These are phyloP conservation scores for Rugalucina vietnamica DNA, from an alignment of 2,888 invertebrate genomes.

Conservation along the genomic window DNA sequence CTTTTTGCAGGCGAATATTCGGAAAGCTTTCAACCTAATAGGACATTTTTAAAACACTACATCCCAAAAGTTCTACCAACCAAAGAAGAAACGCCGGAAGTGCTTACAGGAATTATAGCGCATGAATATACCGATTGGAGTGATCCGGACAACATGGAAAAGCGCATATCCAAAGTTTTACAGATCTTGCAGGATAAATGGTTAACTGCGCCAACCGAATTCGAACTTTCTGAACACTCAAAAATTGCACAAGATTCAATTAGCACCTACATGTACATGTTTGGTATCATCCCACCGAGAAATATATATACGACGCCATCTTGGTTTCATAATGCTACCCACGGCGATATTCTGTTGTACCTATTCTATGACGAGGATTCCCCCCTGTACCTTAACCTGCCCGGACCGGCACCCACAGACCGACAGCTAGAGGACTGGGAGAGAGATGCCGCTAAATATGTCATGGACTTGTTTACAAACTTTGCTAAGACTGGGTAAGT, in stretches of 20 bases:
- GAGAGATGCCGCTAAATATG: not conserved
- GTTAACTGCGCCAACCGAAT: not conserved
- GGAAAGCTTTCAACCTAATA: not conserved
- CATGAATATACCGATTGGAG: slow-evolving; percentile 7
- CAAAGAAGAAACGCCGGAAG: not conserved
- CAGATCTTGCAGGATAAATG: not conserved
- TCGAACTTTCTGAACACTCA: not conserved
- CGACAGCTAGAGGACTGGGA: not conserved
- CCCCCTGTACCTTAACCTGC: not conserved
- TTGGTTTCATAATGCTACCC: not conserved
- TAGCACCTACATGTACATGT: not conserved
- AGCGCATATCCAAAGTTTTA: not conserved
- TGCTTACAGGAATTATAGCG: not conserved
- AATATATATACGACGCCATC: not conserved
- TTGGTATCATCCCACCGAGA: not conserved
- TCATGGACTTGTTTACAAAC: not conserved
- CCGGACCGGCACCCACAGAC: not conserved
- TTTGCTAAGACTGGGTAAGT: not conserved
- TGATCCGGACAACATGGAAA: not conserved
- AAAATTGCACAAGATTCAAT: not conserved
- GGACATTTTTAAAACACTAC: not conserved
- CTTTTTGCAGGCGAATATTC: not conserved
- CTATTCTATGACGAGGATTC: not conserved
- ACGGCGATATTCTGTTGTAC: not conserved
- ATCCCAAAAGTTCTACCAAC: not conserved